phyloP scores from a whole-genome alignment of 1,140 invertebrate genomes.

The Drosophila malerkotliana region DNA sequence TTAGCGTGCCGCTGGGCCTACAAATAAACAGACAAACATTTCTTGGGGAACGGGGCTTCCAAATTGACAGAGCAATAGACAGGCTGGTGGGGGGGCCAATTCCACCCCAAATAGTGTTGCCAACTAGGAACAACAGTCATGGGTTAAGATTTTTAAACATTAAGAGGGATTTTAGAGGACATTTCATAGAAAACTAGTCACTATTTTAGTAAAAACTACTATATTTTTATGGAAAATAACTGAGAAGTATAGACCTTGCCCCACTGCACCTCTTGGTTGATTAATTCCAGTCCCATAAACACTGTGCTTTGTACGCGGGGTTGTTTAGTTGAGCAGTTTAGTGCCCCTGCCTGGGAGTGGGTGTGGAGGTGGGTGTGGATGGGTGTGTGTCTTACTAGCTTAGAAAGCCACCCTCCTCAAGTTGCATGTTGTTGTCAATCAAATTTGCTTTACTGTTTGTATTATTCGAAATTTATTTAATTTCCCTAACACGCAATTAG shows the following conservation, averaged over 20 bases:
- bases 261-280: constrained; percentile 39
- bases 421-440: constrained; percentile 81
- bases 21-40: constrained; percentile 42
- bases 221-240: too few relatives aligned
- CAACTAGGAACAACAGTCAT: background rate
- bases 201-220: too few relatives aligned
- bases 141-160: background rate
- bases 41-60: constrained; percentile 25
- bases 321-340: constrained; percentile 76
- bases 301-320: constrained; percentile 52
- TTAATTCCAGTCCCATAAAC: constrained; percentile 74
- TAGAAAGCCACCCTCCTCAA: constrained; percentile 18
- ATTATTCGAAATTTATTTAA: constrained; percentile 82
- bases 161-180: background rate
- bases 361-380: too few relatives aligned
- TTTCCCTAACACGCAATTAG: constrained; percentile 81
- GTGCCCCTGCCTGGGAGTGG: background rate
- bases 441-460: constrained; percentile 79
- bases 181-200: background rate
- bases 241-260: background rate
- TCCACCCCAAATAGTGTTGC: constrained; percentile 5
- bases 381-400: too few relatives aligned
- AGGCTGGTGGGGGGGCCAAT: constrained; percentile 8
- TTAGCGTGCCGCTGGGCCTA: constrained; percentile 58
- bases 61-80: constrained; percentile 46